phyloP scores from a whole-genome alignment of 2,797 vertebrate genomes.

The Miichthys miiuy region DNA sequence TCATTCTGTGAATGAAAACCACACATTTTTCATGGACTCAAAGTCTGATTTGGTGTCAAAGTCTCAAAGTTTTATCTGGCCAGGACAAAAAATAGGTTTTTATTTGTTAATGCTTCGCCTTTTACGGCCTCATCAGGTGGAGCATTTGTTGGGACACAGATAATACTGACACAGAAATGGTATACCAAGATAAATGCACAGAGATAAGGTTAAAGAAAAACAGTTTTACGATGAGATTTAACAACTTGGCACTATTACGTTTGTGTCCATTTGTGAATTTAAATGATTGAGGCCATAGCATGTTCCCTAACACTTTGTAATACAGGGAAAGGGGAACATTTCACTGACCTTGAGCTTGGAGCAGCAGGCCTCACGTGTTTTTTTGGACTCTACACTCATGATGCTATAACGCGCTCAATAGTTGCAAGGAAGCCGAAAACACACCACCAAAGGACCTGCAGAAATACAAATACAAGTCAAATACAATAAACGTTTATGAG shows the following conservation, averaged over 20 bases:
- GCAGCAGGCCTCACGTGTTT: constrained; percentile 71
- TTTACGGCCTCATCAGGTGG: not conserved
- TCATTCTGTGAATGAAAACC: not conserved
- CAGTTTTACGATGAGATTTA: not conserved
- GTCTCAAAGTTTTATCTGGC: constrained; percentile 19
- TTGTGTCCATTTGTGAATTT: not conserved
- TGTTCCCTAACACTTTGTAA: not conserved
- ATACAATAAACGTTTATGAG: not conserved
- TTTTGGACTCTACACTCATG: constrained; percentile 84
- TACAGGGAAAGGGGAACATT: not conserved
- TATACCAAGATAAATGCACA: not conserved
- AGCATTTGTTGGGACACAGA: not conserved
- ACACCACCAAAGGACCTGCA: constrained; percentile 39
- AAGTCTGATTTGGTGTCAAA: constrained; percentile 31
- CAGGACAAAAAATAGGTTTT: not conserved
- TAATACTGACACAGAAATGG: not conserved
- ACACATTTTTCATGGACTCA: not conserved
- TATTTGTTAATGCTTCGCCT: constrained; percentile 20
- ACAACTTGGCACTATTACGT: not conserved
- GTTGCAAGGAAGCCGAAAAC: constrained; percentile 7
- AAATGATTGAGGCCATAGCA: not conserved
- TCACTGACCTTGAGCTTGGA: constrained; percentile 84
- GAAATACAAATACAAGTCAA: not conserved
- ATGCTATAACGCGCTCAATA: constrained; percentile 45
- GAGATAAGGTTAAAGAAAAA: not conserved